Percentiles rank a stretch among this genome's conserved stretches.
These are phyloP conservation scores for Eudorcas thomsonii DNA, from an alignment of 2,113 vertebrate genomes.

Conservation along the genomic window DNA sequence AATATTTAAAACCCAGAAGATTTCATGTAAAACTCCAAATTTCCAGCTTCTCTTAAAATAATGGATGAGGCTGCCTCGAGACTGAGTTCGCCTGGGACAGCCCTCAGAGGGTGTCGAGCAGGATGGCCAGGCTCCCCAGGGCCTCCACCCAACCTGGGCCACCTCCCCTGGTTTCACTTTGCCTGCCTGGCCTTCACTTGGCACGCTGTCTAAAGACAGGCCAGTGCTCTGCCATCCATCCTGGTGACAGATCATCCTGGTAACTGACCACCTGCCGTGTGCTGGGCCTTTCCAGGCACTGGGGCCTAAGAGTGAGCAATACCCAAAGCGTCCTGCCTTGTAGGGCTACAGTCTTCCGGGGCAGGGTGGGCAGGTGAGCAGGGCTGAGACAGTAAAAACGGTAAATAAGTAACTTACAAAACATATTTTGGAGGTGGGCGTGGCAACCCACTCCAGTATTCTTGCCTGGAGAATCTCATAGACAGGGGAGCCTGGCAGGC, in stretches of 20 bases:
- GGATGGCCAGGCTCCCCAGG: background rate
- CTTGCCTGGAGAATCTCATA: background rate
- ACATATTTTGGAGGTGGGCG: background rate
- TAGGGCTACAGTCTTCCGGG: background rate
- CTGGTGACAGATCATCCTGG: background rate
- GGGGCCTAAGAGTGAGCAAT: background rate
- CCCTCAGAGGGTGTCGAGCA: background rate
- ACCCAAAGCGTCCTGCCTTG: background rate
- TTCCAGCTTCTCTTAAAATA: background rate
- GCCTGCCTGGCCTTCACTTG: background rate
- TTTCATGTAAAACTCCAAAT: background rate
- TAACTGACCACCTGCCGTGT: background rate
- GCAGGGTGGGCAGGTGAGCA: background rate
- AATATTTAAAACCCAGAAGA: background rate
- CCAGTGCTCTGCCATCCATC: background rate
- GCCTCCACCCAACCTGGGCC: background rate
- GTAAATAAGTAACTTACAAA: background rate
- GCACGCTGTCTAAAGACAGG: background rate
- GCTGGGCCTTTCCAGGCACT: background rate
- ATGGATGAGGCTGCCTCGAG: background rate
- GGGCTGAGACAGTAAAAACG: background rate
- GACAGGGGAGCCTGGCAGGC: background rate
- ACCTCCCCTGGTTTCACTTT: background rate
- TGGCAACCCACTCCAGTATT: background rate
- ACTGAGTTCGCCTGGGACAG: background rate